Evolutionary conservation across 2,113 vertebrate species (phyloP).

Genomic region (Polyodon spathula): DNA sequence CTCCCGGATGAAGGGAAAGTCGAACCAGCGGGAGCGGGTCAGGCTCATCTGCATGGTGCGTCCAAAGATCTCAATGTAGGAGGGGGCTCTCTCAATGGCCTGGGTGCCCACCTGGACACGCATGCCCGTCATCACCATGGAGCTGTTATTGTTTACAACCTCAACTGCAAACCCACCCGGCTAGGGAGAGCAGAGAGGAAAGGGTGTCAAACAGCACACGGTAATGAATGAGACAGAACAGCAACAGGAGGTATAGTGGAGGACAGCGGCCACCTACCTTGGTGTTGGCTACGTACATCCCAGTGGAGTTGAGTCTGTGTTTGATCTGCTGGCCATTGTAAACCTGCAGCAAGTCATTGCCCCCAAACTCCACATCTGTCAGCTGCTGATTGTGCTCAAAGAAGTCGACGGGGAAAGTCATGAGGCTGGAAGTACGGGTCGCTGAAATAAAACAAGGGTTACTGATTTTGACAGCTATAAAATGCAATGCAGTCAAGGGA

Average conservation of each 20-base stretch:
- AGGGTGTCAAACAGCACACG: background rate
- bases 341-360: constrained; percentile 92
- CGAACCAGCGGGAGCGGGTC: constrained; percentile 94
- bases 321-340: constrained; percentile 98
- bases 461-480: too few relatives aligned
- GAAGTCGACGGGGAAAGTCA: constrained; percentile 98
- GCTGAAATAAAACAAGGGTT: constrained; percentile 45
- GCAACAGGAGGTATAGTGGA: too few relatives aligned
- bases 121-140: constrained; percentile 98
- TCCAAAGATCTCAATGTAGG: constrained; percentile 90
- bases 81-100: constrained; percentile 85
- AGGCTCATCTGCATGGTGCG: constrained; percentile 95
- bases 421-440: constrained; percentile 83
- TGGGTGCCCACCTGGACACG: constrained; percentile 91
- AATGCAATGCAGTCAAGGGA: too few relatives aligned
- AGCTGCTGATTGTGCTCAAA: constrained; percentile 98
- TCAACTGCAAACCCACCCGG: constrained; percentile 93
- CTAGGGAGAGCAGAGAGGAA: constrained; percentile 36
- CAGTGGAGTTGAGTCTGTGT: constrained; percentile 92
- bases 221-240: background rate
- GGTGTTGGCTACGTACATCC: constrained; percentile 98
- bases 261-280: constrained; percentile 82
- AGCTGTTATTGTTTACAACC: constrained; percentile 87
- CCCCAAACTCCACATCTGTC: constrained; percentile 93
- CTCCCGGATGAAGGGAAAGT: constrained; percentile 92